These are phyloP conservation scores for Elanus axillaris DNA, from an alignment of 2,113 vertebrate genomes.

Conservation along the genomic window DNA sequence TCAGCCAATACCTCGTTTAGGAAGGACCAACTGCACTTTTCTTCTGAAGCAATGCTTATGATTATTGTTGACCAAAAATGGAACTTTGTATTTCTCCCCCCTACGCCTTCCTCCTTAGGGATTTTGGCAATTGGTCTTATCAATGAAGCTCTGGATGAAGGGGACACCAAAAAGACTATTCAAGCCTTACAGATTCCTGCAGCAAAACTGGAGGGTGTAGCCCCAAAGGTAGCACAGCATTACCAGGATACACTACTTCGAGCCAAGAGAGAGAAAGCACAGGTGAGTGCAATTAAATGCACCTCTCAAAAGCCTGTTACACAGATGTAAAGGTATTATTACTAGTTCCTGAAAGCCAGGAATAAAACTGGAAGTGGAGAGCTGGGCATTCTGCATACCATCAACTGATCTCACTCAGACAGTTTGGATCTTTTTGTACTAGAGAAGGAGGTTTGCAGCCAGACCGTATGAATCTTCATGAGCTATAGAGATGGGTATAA, in stretches of 20 bases:
- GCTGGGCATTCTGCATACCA: not conserved
- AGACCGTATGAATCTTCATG: not conserved
- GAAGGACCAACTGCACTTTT: not conserved
- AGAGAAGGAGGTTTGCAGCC: not conserved
- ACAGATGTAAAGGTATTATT: not conserved
- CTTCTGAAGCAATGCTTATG: not conserved
- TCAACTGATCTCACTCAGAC: not conserved
- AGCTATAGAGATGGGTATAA: not conserved
- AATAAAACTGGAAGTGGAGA: not conserved
- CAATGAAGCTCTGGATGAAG: constrained; percentile 94
- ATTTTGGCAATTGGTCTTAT: constrained; percentile 94
- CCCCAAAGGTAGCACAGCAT: constrained; percentile 85
- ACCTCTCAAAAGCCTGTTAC: not conserved
- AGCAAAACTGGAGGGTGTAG: constrained; percentile 89
- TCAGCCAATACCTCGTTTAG: not conserved
- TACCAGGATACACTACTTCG: constrained; percentile 91
- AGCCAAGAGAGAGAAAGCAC: constrained; percentile 92
- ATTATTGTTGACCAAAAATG: not conserved
- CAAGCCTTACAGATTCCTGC: constrained; percentile 85
- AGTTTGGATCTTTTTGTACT: not conserved
- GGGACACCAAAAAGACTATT: constrained; percentile 84
- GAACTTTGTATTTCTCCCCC: not conserved
- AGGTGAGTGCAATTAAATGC: constrained; percentile 71
- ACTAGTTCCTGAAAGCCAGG: not conserved
- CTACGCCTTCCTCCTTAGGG: constrained; percentile 67